Evolutionary conservation across 2,113 vertebrate genomes (phyloP), one percentile per base, ranked within the genome.

Genomic region (Mobula birostris): DNA sequence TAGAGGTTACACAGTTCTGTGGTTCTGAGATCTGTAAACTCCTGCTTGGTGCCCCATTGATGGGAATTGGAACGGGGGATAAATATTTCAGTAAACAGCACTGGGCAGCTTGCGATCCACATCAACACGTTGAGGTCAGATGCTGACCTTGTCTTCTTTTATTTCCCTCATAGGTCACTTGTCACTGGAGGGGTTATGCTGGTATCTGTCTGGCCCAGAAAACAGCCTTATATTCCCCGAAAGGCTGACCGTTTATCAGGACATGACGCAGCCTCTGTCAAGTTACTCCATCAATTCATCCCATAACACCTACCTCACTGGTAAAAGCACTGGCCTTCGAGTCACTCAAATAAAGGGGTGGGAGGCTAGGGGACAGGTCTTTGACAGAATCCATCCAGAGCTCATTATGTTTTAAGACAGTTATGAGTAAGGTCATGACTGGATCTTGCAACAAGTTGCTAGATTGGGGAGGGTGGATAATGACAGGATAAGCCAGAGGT

Each of bases 261-360:
- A 99, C 95, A 99, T 99, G 99, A 97, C 95, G 0, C 98, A 99
- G 94, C 98, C 99, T 0, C 95, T 99, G 94, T 97, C 98, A 0
- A 98, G 99, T 95, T 99, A 99, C 96, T 99, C 98, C 95, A 97
- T 99, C 96, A 99, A 99, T 78, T 99, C 99, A 0, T 99, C 99
- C 5, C 99, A 99, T 96, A 99, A 99, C 96, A 99, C 99, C 0
- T 99, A 99, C 94, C 96, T 99, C 94, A 99, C 99, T 97, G 99
- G 98, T 98, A 95, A 0, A 77, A 58, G 56, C 24, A 83, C 9
- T 7, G 80, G 19, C 14, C 17, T 74, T 74, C 21, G 27, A 61
- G 11, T 29, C 12, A 24, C 7, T 61, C 63, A 48, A 66, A 66
- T 17, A 61, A 3, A 29, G 11, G 0, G 9, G 56, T 12, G 27